Evolutionary conservation across 2,888 invertebrate species (phyloP), one percentile per base, ranked within the genome.

Genomic region (Tethea ocularis): DNA sequence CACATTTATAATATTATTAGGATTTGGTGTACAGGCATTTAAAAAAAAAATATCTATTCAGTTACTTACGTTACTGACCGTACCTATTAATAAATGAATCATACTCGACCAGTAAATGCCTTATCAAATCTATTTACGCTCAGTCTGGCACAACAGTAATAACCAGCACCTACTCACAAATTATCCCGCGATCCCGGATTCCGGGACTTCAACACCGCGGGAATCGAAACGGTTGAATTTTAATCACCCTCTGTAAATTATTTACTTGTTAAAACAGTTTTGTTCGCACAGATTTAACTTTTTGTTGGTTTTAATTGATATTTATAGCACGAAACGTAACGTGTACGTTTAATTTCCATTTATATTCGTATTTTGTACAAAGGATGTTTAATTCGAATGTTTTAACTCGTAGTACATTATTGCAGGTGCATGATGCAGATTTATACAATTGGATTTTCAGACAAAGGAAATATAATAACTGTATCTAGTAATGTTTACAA

Each of bases 151-250:
- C 58, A 15, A 61, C 36, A 64, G 57, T 29, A 38, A 55, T 56
- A 33, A 67, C 61, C 57, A 56, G 64, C 55, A 53, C 59, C 36
- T 59, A 52, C 64, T 68, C 61, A 36, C 15, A 24, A 29, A 36
- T 52, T 7, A 20, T 38, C 52, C 55, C 55, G n/a, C 58, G 55
- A 52, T 41, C 41, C 41, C 17, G 17, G 17, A 41, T 41, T 7
- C 41, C 41, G 41, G 41, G 17, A 17, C 17, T 17, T 17, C 41
- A n/a, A 41, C 4, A n/a, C 4, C 41, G 41, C 41, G 41, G 41
- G n/a, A 17, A 6, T 41, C 41, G 41, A 7, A 15, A 17, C 41
- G 8, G 41, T 17, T 41, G 41, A 41, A 41, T 41, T 41, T 41
- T 41, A 41, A 41, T 41, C 20, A 46, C 10, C 20, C 46, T 46